Evolutionary conservation across 2,113 vertebrate species (phyloP).

Genomic region (Desmodus rotundus): DNA sequence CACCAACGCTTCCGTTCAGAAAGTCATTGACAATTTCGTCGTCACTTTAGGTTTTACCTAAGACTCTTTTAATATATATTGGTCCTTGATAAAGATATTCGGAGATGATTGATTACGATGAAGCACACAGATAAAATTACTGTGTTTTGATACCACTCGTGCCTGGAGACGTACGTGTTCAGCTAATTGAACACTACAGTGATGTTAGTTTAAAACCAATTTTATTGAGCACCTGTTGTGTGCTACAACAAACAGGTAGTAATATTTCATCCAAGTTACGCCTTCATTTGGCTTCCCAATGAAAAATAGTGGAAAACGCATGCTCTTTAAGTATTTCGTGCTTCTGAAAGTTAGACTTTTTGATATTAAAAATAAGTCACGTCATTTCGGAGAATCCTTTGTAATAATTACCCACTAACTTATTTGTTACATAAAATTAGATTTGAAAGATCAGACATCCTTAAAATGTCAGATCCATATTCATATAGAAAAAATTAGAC

Average conservation of each 20-base stretch:
- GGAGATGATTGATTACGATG: not conserved
- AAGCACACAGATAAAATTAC: not conserved
- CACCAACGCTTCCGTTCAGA: not conserved
- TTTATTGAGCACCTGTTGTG: not conserved
- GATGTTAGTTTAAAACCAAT: not conserved
- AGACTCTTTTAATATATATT: not conserved
- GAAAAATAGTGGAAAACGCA: not conserved
- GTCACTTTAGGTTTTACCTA: not conserved
- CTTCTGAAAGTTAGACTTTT: not conserved
- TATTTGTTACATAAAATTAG: slow-evolving; percentile 29
- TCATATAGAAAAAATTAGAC: not conserved
- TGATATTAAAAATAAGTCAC: not conserved
- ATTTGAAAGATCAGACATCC: not conserved
- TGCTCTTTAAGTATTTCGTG: not conserved
- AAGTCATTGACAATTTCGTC: not conserved
- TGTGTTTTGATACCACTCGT: not conserved
- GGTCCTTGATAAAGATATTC: not conserved
- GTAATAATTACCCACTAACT: not conserved
- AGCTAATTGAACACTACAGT: not conserved
- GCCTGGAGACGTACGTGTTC: not conserved
- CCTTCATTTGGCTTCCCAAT: not conserved
- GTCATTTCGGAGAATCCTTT: not conserved
- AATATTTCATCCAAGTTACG: not conserved
- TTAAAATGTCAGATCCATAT: not conserved
- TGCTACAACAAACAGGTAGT: not conserved